phyloP scores from a whole-genome alignment of 2,888 invertebrate species.

The Eupithecia pulchellata region DNA sequence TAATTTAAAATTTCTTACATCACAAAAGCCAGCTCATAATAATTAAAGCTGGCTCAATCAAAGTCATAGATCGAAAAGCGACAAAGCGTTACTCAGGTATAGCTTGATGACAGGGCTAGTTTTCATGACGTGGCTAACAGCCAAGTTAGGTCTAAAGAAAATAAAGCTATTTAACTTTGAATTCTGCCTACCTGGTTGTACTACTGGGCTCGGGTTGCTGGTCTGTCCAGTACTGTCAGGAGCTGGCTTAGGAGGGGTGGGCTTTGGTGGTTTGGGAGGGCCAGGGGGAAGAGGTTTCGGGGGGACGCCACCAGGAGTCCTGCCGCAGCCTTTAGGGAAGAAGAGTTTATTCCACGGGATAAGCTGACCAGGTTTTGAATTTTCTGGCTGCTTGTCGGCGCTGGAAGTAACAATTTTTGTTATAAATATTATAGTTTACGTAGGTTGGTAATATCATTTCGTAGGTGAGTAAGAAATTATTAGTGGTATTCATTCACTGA shows the following conservation, averaged over 20 bases:
- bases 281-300: slow-evolving; percentile 67
- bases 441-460: background rate
- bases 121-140: background rate
- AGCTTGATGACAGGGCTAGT: background rate
- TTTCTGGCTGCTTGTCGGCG: slow-evolving; percentile 54
- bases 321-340: slow-evolving; percentile 90
- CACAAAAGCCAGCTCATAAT: too few species aligned
- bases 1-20: too few species aligned
- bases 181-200: slow-evolving; percentile 44
- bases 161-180: background rate
- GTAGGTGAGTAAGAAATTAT: too few species aligned
- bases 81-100: too few species aligned
- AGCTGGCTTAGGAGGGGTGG: slow-evolving; percentile 63
- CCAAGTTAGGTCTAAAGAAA: background rate
- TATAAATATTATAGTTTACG: background rate
- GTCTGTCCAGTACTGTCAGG: slow-evolving; percentile 74
- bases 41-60: too few species aligned
- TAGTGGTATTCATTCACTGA: too few species aligned
- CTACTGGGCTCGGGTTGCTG: slow-evolving; percentile 69
- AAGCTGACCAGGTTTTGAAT: slow-evolving; percentile 76
- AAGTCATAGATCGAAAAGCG: too few species aligned
- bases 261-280: slow-evolving; percentile 58
- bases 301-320: slow-evolving; percentile 78
- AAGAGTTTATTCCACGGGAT: slow-evolving; percentile 89
- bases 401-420: slow-evolving; percentile 43